These are phyloP conservation scores for Tonatia bakeri DNA, from an alignment of 2,113 vertebrate species.

Conservation along the genomic window DNA sequence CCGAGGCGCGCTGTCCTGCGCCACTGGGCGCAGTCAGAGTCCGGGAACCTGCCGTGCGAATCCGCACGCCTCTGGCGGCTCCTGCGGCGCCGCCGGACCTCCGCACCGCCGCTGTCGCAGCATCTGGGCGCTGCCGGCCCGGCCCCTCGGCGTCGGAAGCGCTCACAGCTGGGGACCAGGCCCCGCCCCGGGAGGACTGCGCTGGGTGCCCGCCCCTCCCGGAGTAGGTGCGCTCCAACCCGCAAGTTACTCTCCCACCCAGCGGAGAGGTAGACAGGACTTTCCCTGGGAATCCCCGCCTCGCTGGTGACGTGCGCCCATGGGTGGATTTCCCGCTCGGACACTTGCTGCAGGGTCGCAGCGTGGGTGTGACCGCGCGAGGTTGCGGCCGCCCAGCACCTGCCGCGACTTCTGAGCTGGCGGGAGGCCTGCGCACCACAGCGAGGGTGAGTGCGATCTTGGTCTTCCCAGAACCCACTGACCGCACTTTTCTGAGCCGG, in stretches of 20 bases:
- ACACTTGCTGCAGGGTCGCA: background rate
- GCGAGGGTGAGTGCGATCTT: background rate
- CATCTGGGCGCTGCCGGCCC: background rate
- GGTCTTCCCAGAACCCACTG: background rate
- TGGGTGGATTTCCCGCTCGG: background rate
- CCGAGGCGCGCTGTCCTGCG: background rate
- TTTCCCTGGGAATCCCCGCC: slow-evolving; percentile 40
- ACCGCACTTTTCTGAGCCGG: no score
- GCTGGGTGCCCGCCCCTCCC: background rate
- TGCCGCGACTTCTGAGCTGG: background rate
- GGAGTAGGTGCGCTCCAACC: fast-evolving
- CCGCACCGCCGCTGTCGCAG: background rate
- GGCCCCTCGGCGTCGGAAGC: background rate
- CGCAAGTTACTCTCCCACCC: fast-evolving
- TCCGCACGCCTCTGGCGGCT: background rate
- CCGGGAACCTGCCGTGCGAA: background rate
- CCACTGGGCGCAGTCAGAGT: background rate
- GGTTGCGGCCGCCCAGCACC: background rate
- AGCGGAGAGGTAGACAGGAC: background rate
- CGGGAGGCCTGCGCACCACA: no score
- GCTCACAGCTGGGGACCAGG: background rate
- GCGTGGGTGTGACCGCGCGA: background rate
- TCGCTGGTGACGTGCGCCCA: background rate
- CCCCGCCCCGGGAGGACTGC: slow-evolving; percentile 22
- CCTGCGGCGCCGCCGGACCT: background rate